Evolutionary conservation across 2,113 vertebrate genomes (phyloP).

Genomic region (Climacteris rufus): DNA sequence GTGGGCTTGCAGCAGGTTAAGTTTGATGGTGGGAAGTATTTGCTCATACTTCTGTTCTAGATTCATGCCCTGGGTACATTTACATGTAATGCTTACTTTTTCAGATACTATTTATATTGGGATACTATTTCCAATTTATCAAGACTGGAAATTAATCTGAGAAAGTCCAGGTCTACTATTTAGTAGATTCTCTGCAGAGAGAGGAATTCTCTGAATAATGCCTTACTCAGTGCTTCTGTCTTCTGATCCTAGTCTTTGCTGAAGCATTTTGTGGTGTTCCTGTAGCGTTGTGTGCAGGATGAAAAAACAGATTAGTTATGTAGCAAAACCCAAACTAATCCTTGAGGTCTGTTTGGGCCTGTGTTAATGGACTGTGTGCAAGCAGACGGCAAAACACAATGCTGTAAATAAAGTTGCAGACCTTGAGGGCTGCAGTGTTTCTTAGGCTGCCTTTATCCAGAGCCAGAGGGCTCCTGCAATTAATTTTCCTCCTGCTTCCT

Average conservation of each 20-base stretch:
- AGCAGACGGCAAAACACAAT: not conserved
- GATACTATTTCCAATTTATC: not conserved
- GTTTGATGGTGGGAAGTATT: not conserved
- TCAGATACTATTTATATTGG: not conserved
- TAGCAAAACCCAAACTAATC: not conserved
- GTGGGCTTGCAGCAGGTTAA: not conserved
- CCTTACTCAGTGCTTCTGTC: not conserved
- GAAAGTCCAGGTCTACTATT: not conserved
- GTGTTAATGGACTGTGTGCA: not conserved
- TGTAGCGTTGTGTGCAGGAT: not conserved
- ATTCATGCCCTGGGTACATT: not conserved
- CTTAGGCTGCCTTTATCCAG: not conserved
- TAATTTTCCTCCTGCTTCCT: not conserved
- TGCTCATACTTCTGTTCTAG: not conserved
- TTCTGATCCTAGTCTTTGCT: not conserved
- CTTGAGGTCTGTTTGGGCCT: not conserved
- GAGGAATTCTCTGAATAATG: not conserved
- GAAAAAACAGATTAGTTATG: not conserved
- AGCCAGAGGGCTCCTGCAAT: not conserved
- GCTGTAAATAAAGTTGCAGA: conserved; percentile 1
- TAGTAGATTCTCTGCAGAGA: not conserved
- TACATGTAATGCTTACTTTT: not conserved
- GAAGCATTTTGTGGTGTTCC: not conserved
- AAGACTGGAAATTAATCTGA: not conserved
- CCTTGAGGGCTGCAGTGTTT: not conserved